Base-by-base conservation (phyloP, 2,113 vertebrate species). In the Phocoena phocoena region DNA sequence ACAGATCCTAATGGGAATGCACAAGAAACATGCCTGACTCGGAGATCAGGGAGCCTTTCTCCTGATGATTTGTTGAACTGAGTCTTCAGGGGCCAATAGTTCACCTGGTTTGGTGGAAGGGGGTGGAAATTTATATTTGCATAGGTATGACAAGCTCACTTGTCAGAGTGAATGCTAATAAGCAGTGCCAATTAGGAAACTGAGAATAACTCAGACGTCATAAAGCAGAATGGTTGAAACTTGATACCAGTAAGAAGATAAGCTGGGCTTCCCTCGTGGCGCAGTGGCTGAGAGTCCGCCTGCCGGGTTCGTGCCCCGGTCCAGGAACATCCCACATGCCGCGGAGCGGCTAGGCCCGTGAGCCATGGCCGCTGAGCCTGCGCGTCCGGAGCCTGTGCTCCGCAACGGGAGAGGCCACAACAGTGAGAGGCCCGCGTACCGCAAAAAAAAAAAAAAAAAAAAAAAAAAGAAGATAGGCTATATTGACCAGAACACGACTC, bases 151-250 rank as follows among this genome's bases (percentile, higher is more conserved):
- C 6, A 67, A 88, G 77, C 20, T 47, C 53, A 73, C 10, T 87
- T 96, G 26, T 74, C 86, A 94, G 44, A 50, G 50, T 93, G 53
- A 88, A 90, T 81, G 38, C 18, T 93, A 86, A 67, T 93, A 96
- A 96, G 44, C 20, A 62, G 50, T 80, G 63, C 12, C 74, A 92
- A 53, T 67, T 77, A 71, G 76, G 53, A 95, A 84, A 70, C 11
- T 62, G 76, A 93, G 10, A 86, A 44, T 38, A 63, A 93, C 62
- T 85, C 82, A 93, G 38, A 60, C 91, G 14, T 73, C 41, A 62
- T 94, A 90, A 93, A 83, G 60, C 70, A 90, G 67, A 92, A 63
- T 25, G 21, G 31, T 74, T 71, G 50, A 91, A 93, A 90, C 33
- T 9, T 36, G 17, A 73, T 70, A 21, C 23, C 33, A 81, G 58